Base-by-base conservation (phyloP, 2,797 vertebrate species). In the Acridotheres tristis region DNA sequence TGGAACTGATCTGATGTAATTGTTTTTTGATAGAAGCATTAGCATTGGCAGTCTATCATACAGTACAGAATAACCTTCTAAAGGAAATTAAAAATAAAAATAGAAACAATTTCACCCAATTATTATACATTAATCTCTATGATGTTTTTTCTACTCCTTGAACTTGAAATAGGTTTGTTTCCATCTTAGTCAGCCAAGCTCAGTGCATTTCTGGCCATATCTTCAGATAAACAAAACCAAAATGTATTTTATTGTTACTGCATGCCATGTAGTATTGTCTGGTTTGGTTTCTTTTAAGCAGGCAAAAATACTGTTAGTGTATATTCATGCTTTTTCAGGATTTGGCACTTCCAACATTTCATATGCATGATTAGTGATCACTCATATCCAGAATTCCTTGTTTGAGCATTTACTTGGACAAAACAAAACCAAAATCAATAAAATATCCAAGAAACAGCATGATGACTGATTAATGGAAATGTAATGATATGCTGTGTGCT, bases 251-350 rank as follows among this genome's bases (percentile, higher is more conserved):
- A 74, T 67, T 91, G 79, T 59, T 94, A 93, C 76, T 62, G 94
- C 97, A 98, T 98, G 97, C 97, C 91, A 90, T 68, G 77, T 88
- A 91, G 89, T 85, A 38, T n/a, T 42, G 48, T 45, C 32, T 73
- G 20, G 5, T 50, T 58, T 74, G 69, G 3, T 30, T 0, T 58
- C 81, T 93, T 66, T 69, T n/a, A 86, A 94, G 67, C 97, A 97
- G 94, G 96, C 97, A 97, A 94, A 89, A 92, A 82, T 92, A 74
- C 34, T 80, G 76, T 94, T 90, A 93, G 90, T 48, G 82, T 54
- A 73, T n/a, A 76, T 21, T 92, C 97, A 97, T 98, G 98, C 97
- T 96, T 83, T 92, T 89, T 92, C 94, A 91, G 82, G 61, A 88
- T 61, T 65, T 80, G 90, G 85, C 91, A 88, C 86, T 88, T 95